Evolutionary conservation across 2,113 vertebrate species (phyloP).

Genomic region (Chionis minor): DNA sequence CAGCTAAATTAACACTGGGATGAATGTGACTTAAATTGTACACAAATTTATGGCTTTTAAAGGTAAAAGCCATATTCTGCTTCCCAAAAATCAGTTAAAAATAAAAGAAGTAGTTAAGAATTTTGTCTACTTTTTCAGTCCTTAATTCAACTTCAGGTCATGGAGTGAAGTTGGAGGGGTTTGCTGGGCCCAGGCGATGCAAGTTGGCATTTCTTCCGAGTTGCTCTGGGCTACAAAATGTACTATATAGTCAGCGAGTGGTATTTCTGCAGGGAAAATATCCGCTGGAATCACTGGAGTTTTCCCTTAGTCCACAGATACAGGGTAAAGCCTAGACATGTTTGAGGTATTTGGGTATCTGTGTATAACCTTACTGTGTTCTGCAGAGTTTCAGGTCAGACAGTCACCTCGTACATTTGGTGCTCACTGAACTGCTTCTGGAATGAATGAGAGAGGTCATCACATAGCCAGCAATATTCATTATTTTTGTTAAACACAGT

Average conservation of each 20-base stretch:
- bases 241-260: background rate
- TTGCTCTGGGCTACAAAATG: background rate
- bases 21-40: background rate
- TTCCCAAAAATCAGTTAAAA: background rate
- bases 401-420: background rate
- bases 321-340: background rate
- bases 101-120: background rate
- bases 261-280: background rate
- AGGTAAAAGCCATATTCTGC: background rate
- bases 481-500: background rate
- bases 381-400: background rate
- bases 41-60: background rate
- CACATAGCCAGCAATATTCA: background rate
- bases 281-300: background rate
- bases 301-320: background rate
- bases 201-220: background rate
- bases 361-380: background rate
- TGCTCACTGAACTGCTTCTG: background rate
- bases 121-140: background rate
- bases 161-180: background rate
- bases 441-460: background rate
- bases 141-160: background rate
- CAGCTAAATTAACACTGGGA: background rate
- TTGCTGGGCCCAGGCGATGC: background rate
- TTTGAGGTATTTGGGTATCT: background rate